phyloP scores from a whole-genome alignment of 2,113 vertebrate genomes.

The Hiodon alosoides region DNA sequence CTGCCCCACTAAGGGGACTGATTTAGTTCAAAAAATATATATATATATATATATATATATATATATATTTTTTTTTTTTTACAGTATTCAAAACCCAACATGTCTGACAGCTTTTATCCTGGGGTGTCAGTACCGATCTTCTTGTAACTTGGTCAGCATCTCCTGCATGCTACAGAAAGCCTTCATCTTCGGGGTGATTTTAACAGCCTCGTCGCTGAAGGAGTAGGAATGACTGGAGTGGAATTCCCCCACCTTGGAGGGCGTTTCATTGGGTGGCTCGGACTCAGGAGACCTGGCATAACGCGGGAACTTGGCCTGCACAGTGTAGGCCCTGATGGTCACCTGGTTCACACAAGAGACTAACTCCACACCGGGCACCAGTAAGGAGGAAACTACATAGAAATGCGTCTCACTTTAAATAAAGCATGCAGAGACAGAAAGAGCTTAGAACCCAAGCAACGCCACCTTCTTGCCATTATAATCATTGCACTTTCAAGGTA shows the following conservation, averaged over 20 bases:
- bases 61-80: neutral
- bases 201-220: constrained; percentile 31
- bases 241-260: constrained; percentile 7
- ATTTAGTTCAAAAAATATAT: no score
- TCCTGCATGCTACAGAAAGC: constrained; percentile 67
- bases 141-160: constrained; percentile 31
- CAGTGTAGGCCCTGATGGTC: constrained; percentile 78
- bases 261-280: neutral
- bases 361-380: neutral
- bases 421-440: neutral
- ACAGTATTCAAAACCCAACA: no score
- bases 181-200: constrained; percentile 57
- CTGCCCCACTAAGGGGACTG: no score
- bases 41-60: no score
- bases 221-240: constrained; percentile 30
- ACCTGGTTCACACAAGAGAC: constrained; percentile 57
- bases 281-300: neutral
- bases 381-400: neutral
- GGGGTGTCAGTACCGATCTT: constrained; percentile 14
- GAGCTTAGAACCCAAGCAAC: neutral
- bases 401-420: neutral
- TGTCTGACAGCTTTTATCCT: no score
- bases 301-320: constrained; percentile 36
- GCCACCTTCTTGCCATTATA: neutral
- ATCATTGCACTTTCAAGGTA: no score